Percentiles rank a stretch among this genome's conserved stretches.
Conservation (phyloP, 2,888 invertebrate genomes). For the Bembecia ichneumoniformis region DNA sequence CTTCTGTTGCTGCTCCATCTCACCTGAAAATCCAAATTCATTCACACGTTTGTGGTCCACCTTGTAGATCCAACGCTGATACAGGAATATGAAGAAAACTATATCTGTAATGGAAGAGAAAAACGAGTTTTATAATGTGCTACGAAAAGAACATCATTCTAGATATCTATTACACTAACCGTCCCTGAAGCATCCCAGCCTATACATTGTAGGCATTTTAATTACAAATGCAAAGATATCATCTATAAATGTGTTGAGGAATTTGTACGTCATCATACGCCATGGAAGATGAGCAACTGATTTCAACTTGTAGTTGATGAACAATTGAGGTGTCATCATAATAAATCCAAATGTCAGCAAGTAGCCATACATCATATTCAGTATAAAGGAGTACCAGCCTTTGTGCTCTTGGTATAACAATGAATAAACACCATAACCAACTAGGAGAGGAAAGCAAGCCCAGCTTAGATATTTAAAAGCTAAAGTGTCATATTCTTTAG, state of each 20-base stretch:
- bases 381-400: conserved; percentile 98
- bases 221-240: conserved; percentile 99
- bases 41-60: conserved; percentile 95
- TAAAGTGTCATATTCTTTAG: conserved; percentile 92
- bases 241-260: conserved; percentile 99
- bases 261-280: conserved; percentile 99
- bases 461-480: conserved; percentile 98
- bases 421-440: conserved; percentile 96
- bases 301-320: conserved; percentile 99
- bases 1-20: conserved; percentile 80
- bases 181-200: conserved; percentile 98
- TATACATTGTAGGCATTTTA: conserved; percentile 99
- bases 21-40: conserved; percentile 98
- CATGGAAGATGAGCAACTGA: conserved; percentile 99
- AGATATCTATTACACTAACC: conserved; percentile 59
- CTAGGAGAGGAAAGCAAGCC: conserved; percentile 93
- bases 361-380: conserved; percentile 98
- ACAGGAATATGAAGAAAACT: conserved; percentile 98
- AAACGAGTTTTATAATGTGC: conserved; percentile 1
- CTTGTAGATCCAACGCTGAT: conserved; percentile 99
- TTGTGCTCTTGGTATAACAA: conserved; percentile 96
- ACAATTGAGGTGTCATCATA: conserved; percentile 99
- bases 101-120: conserved; percentile 77
- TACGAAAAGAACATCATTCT: neutral
- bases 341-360: conserved; percentile 98